Conservation (phyloP, 2,113 vertebrate genomes). For the Fregetta grallaria region DNA sequence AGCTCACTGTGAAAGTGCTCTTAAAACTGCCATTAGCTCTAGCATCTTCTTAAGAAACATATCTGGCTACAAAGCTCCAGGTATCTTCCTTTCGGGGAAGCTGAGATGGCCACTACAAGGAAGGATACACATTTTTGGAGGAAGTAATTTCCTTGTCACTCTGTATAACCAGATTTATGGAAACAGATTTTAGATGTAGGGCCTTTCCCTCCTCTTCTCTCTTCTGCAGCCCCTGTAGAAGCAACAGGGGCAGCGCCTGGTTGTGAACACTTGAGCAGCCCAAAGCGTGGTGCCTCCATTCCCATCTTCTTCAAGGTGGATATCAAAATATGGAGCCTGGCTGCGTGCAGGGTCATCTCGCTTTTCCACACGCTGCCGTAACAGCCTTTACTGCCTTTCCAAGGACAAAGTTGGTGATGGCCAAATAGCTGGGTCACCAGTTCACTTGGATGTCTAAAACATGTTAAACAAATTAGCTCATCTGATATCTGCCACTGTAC, state of each 20-base stretch:
- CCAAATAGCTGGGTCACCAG: background rate
- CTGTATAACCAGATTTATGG: background rate
- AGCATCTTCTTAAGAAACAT: background rate
- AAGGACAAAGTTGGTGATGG: background rate
- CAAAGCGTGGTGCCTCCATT: background rate
- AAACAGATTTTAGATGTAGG: background rate
- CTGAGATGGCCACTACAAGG: background rate
- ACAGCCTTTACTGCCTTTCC: background rate
- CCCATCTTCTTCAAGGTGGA: background rate
- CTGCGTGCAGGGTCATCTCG: accelerated
- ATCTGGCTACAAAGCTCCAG: background rate
- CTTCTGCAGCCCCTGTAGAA: background rate
- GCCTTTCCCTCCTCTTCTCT: background rate
- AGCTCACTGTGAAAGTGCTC: background rate
- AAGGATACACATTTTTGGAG: background rate
- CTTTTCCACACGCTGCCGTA: background rate
- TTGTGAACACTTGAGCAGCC: background rate
- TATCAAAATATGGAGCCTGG: background rate
- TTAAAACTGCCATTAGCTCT: background rate
- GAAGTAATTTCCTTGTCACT: background rate
- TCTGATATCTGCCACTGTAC: background rate
- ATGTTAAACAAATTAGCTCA: background rate
- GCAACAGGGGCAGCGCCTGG: background rate
- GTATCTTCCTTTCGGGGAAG: background rate
- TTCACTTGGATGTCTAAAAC: background rate